phyloP scores from a whole-genome alignment of 2,888 invertebrate species.

The Euzophera pinguis region DNA sequence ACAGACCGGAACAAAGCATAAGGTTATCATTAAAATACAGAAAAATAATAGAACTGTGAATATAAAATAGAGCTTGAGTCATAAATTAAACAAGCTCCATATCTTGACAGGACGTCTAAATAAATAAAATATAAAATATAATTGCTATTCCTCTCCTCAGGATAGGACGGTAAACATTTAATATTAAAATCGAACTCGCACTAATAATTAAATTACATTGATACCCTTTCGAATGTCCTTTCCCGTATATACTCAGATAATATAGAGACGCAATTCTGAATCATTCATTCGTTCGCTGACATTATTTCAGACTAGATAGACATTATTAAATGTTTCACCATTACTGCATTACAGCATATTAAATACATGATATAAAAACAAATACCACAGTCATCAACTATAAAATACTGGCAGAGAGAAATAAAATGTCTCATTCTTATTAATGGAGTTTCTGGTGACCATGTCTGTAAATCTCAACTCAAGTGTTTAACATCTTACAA shows the following conservation, averaged over 20 bases:
- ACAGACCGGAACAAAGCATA: constrained; percentile 6
- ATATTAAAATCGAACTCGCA: constrained; percentile 14
- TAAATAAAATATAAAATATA: constrained; percentile 15
- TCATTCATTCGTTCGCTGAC: constrained; percentile 26
- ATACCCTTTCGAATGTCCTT: not conserved
- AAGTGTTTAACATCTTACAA: constrained; percentile 46
- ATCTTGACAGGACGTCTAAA: constrained; percentile 10
- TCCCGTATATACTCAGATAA: not conserved
- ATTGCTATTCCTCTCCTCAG: constrained; percentile 15
- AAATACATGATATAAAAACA: constrained; percentile 20
- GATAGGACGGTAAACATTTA: constrained; percentile 14
- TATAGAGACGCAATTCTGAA: constrained; percentile 3
- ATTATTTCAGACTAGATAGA: constrained; percentile 27
- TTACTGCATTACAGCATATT: constrained; percentile 17
- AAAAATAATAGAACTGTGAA: constrained; percentile 16
- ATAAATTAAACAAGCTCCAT: constrained; percentile 12
- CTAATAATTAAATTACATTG: constrained; percentile 15
- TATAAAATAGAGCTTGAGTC: constrained; percentile 16
- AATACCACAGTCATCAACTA: constrained; percentile 25
- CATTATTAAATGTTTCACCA: constrained; percentile 21
- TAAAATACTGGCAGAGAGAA: constrained; percentile 71
- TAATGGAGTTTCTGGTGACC: constrained; percentile 45
- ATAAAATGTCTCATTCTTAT: constrained; percentile 33
- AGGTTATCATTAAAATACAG: constrained; percentile 8
- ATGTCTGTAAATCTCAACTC: constrained; percentile 51